phyloP scores from a whole-genome alignment of 2,888 invertebrate species.

The Caenorhabditis sp. region DNA sequence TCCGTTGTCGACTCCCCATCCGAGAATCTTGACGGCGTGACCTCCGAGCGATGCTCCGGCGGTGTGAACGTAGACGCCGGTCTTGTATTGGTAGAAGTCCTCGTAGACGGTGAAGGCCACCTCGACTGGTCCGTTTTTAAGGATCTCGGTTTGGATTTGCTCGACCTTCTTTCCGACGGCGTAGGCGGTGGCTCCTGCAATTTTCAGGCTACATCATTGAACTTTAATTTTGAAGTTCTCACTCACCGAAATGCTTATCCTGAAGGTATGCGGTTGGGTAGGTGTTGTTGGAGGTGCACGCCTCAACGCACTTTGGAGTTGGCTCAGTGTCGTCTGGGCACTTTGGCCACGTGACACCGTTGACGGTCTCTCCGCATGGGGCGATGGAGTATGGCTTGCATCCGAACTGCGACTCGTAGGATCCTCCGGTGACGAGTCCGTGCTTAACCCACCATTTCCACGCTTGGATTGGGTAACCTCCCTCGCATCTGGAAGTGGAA shows the following conservation, averaged over 20 bases:
- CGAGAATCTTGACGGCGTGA: constrained; percentile 91
- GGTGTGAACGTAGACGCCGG: constrained; percentile 85
- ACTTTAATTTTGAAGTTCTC: too few species aligned
- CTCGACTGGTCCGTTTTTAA: constrained; percentile 90
- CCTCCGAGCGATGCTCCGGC: constrained; percentile 88
- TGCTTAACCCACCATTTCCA: constrained; percentile 61
- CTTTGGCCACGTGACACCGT: constrained; percentile 40
- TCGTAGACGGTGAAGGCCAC: constrained; percentile 92
- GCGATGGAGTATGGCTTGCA: constrained; percentile 70
- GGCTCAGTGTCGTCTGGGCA: constrained; percentile 46
- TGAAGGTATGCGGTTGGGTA: constrained; percentile 44
- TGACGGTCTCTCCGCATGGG: constrained; percentile 61
- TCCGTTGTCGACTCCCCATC: constrained; percentile 90
- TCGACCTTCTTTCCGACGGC: constrained; percentile 57
- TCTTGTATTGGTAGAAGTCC: constrained; percentile 91
- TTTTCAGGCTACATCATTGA: too few species aligned
- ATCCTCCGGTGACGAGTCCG: constrained; percentile 65
- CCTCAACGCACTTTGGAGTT: constrained; percentile 53
- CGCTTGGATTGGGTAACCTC: constrained; percentile 67
- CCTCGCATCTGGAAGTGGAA: constrained; percentile 57
- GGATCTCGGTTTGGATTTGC: constrained; percentile 88
- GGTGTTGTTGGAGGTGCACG: constrained; percentile 46
- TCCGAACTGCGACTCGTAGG: constrained; percentile 60
- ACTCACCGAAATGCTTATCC: constrained; percentile 56
- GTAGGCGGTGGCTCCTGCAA: constrained; percentile 55